Percentiles rank a stretch among this genome's conserved stretches.
Conservation (phyloP, 2,113 vertebrate species). For the Aspidoscelis tigris region DNA sequence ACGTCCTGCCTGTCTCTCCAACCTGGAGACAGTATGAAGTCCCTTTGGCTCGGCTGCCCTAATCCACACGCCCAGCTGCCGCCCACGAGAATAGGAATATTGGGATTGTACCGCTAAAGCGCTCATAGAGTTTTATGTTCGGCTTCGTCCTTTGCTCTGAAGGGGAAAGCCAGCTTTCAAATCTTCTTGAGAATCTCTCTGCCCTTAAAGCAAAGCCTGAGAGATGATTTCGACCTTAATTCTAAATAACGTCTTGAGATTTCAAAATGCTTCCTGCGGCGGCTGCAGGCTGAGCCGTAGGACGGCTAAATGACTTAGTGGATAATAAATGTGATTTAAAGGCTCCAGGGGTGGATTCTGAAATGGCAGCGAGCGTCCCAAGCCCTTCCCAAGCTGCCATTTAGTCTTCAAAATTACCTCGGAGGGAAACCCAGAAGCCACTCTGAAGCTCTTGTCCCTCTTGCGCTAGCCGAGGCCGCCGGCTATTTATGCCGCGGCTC, state of each 20-base stretch:
- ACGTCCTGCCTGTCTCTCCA: too few relatives aligned
- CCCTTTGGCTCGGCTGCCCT: neutral
- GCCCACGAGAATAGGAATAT: too few relatives aligned
- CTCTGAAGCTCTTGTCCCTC: neutral
- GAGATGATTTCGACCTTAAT: conserved; percentile 34
- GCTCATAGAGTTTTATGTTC: neutral
- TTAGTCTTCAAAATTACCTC: neutral
- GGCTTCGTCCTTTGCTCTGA: neutral
- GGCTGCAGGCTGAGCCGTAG: conserved; percentile 29
- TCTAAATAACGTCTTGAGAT: conserved; percentile 22
- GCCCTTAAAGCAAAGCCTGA: conserved; percentile 62
- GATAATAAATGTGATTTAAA: conserved; percentile 28
- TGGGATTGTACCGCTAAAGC: too few relatives aligned
- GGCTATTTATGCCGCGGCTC: neutral
- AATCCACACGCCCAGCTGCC: neutral
- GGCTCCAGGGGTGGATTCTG: neutral
- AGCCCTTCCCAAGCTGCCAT: neutral
- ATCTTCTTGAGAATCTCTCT: neutral
- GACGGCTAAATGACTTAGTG: conserved; percentile 23
- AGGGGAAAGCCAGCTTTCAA: conserved; percentile 19
- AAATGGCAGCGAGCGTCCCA: neutral
- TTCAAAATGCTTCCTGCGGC: conserved; percentile 43
- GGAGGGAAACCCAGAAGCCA: neutral
- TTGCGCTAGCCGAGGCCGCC: conserved; percentile 14
- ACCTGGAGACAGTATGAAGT: too few relatives aligned